phyloP scores from a whole-genome alignment of 2,113 vertebrate species.

The Numida meleagris region DNA sequence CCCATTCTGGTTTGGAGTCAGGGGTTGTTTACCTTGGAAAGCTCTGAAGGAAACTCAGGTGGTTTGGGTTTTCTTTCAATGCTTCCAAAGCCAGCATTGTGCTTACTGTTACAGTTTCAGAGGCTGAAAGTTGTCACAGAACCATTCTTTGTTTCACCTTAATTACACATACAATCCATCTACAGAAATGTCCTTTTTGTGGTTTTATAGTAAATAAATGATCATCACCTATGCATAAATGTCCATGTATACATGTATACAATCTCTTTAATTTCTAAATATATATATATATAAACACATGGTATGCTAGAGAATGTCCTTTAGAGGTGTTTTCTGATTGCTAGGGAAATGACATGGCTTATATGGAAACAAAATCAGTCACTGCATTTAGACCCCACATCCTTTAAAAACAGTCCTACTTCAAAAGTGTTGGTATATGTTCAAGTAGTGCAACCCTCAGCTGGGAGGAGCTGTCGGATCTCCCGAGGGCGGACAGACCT shows the following conservation, averaged over 20 bases:
- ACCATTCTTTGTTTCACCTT: background rate
- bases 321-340: background rate
- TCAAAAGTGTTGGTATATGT: background rate
- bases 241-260: background rate
- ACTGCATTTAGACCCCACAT: background rate
- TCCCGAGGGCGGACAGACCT: too few species aligned
- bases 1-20: accelerated
- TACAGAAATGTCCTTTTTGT: background rate
- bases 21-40: background rate
- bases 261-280: background rate
- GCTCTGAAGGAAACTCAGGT: background rate
- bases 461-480: too few species aligned
- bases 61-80: background rate
- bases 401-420: background rate
- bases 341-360: background rate
- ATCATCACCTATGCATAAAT: background rate
- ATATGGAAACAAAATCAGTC: background rate
- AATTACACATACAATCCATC: background rate
- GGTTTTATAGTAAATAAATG: background rate
- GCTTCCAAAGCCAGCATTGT: background rate
- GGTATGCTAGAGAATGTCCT: background rate
- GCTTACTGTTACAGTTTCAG: background rate
- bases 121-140: background rate
- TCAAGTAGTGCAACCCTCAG: too few species aligned
- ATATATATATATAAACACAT: background rate